Percentiles rank a stretch among this genome's conserved stretches.
These are phyloP conservation scores for Hemibagrus wyckioides DNA, from an alignment of 2,113 vertebrate genomes.

Conservation along the genomic window DNA sequence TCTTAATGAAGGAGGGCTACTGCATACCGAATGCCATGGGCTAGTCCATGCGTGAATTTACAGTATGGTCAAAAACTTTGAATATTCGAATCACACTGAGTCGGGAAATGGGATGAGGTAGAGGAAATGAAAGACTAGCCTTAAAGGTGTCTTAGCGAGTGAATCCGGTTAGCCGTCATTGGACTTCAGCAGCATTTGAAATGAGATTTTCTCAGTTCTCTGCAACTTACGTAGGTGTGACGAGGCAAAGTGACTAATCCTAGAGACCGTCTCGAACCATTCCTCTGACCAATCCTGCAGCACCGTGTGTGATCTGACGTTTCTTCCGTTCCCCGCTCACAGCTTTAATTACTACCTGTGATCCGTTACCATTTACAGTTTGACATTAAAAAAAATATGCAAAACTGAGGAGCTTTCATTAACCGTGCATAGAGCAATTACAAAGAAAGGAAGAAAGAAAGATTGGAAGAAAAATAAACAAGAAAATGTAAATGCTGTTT, in stretches of 20 bases:
- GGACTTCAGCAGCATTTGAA: background rate
- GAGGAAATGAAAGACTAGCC: background rate
- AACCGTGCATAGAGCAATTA: background rate
- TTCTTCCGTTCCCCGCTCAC: background rate
- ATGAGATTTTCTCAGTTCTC: background rate
- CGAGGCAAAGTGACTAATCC: background rate
- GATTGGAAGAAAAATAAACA: background rate
- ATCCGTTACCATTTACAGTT: background rate
- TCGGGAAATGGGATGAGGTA: background rate
- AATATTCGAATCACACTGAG: background rate
- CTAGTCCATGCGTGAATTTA: background rate
- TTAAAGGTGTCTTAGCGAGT: background rate
- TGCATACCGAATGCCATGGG: background rate
- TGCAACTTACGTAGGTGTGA: background rate
- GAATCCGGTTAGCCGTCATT: background rate
- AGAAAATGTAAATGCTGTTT: background rate
- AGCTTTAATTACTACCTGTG: background rate
- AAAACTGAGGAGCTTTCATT: background rate
- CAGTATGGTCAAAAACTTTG: background rate
- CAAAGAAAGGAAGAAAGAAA: background rate
- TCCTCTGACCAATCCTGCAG: background rate
- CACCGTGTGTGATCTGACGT: background rate
- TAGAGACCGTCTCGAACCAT: background rate
- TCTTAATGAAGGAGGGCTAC: conserved; percentile 3
- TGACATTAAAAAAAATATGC: background rate